A percentile compares a stretch with the other conserved stretches of the same genome.
These are phyloP conservation scores for Teleogryllus occipitalis DNA, from an alignment of 1,140 invertebrate genomes.

Conservation along the genomic window DNA sequence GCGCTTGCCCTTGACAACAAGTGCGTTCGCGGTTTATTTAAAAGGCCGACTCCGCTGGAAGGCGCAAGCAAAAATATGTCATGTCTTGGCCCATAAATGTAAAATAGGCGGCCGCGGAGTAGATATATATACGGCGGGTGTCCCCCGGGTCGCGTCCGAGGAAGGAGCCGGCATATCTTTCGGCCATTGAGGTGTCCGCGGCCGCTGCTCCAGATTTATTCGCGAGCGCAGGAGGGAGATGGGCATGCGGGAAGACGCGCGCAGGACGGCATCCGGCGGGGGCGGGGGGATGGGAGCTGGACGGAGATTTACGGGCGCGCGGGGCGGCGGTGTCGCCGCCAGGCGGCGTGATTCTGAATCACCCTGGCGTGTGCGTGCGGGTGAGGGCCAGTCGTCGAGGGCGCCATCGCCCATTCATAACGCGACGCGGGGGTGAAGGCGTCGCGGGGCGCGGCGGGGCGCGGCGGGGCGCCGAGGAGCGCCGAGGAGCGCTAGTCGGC, in stretches of 20 bases:
- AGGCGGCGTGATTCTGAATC: no score
- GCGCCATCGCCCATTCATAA: no score
- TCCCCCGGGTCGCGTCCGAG: background rate
- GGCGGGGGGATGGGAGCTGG: no score
- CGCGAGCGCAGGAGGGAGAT: background rate
- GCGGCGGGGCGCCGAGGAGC: no score
- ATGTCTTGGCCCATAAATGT: background rate
- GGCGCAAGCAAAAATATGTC: background rate
- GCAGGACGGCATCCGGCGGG: background rate
- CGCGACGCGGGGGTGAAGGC: no score
- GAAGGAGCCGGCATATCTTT: background rate
- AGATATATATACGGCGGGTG: background rate
- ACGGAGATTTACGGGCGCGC: no score
- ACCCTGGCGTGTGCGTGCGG: no score
- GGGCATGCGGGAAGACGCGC: background rate
- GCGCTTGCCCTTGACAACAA: background rate
- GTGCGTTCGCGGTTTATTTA: background rate
- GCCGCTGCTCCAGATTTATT: background rate
- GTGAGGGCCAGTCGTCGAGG: no score
- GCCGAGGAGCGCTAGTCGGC: no score
- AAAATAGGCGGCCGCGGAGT: background rate
- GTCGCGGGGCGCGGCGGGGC: no score
- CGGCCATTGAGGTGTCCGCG: background rate
- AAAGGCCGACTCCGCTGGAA: background rate
- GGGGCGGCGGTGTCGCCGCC: no score